Base-by-base conservation (phyloP, 2,888 invertebrate species). In the Stenichneumon culpator region DNA sequence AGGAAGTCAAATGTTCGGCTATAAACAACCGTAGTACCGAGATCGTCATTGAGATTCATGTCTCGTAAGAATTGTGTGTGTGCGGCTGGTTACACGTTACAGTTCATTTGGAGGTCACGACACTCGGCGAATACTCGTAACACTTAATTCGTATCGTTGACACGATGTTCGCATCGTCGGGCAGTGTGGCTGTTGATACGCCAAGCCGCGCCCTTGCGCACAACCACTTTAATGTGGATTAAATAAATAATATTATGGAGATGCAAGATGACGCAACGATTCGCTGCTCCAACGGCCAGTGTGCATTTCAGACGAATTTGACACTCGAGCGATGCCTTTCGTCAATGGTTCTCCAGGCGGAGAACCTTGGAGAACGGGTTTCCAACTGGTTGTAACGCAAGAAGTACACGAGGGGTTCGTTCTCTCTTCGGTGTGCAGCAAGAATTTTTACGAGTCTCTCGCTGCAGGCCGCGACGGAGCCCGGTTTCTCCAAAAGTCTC, bases 41-140 rank as follows among this genome's bases (percentile, higher is more conserved):
- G 28, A 28, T 28, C 63, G 57, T 80, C 68, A 86, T 86, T 82
- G 65, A 82, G 60, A 82, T 84, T 86, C 86, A 82, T 83, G 86
- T 69, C 86, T 78, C 78, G 86, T 83, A 19, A n/a, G 72, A 14
- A 83, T 74, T 14, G 72, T 73, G 80, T 19, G 19, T 54, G 19
- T 9, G 19, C 44, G 44, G 47, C 50, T 2, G 36, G 80, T 81
- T 84, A 84, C 73, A 84, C 80, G 81, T 78, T 84, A 81, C 81
- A 74, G 54, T 84, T 73, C 63, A 74, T 74, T 44, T 19, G 63
- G 78, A 84, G 84, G 81, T 78, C 84, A 81, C 52, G 50, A 74
- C 60, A 69, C 81, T 74, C 63, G 73, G 44, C 65, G 47, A 65
- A 78, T 54, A 74, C 16, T 54, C 28, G 11, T 39, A 74, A 68